Base-by-base conservation (phyloP, 2,797 vertebrate species). In the Cephalopachus bancanus region DNA sequence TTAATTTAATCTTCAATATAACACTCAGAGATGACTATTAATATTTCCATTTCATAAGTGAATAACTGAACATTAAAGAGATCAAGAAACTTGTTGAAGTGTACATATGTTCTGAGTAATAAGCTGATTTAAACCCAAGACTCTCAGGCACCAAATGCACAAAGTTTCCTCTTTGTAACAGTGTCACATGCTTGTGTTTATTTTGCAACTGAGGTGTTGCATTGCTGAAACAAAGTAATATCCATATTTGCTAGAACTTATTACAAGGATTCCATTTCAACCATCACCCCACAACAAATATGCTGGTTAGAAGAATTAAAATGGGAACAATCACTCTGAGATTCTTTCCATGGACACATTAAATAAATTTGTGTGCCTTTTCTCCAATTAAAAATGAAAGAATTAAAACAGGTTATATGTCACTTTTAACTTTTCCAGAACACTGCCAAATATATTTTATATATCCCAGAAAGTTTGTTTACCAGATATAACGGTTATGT, bases 11-110 rank as follows among this genome's bases (percentile, higher is more conserved):
- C 6, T 17, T 78, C 6, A 30, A 2, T 37, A 24, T 11, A 76
- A 33, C 60, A 80, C 26, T 22, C 17, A 81, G 22, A 84, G 16
- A 55, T 19, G 84, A 10, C 62, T 89, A 55, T 80, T 81, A 79
- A 91, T 64, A 65, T 95, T 30, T 17, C 49, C 28, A 91, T 95
- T 89, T 95, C 67, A 59, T 22, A 85, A 24, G 89, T 59, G 37
- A 85, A 3, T 16, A 95, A 60, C 30, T 80, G 26, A 93, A 37
- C 10, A 37, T 81, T 85, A 91, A 80, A 69, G n/a, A 76, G 49
- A 85, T 76, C 89, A 71, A 80, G 10, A 95, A 64, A 81, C 84
- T 11, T 81, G 33, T 44, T 55, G 30, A 71, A 78, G 71, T 1
- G 60, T 55, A 65, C 4, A 3, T 26, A 71, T 72, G 37, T 96